Conservation (phyloP, 2,113 vertebrate species). For the Otus sunia region DNA sequence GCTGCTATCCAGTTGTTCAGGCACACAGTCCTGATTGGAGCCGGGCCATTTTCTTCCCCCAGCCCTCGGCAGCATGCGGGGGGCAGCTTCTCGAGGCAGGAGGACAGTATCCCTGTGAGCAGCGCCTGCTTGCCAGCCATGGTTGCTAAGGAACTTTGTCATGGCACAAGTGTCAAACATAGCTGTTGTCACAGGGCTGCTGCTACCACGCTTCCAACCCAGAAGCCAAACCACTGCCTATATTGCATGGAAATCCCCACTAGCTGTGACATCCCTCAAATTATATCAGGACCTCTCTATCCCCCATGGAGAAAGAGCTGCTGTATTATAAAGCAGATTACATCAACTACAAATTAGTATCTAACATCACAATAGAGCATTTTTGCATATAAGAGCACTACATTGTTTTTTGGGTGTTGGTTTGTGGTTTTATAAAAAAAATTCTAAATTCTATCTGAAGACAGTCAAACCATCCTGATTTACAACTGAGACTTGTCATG, state of each 20-base stretch:
- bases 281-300: background rate
- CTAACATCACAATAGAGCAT: background rate
- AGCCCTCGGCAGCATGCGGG: accelerated
- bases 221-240: background rate
- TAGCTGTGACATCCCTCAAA: background rate
- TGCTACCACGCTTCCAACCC: background rate
- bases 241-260: background rate
- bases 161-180: background rate
- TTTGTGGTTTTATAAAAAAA: background rate
- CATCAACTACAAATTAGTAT: too few species aligned
- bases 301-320: background rate
- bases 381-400: background rate
- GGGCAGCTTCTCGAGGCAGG: background rate
- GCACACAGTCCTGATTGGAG: background rate
- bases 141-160: background rate
- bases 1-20: background rate
- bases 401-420: background rate
- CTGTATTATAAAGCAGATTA: background rate
- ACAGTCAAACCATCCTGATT: background rate
- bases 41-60: background rate
- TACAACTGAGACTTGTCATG: background rate
- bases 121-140: background rate
- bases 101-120: background rate
- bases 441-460: background rate
- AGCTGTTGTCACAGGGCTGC: background rate